These are phyloP conservation scores for Anastrepha obliqua DNA, from an alignment of 1,140 invertebrate species.

Conservation along the genomic window DNA sequence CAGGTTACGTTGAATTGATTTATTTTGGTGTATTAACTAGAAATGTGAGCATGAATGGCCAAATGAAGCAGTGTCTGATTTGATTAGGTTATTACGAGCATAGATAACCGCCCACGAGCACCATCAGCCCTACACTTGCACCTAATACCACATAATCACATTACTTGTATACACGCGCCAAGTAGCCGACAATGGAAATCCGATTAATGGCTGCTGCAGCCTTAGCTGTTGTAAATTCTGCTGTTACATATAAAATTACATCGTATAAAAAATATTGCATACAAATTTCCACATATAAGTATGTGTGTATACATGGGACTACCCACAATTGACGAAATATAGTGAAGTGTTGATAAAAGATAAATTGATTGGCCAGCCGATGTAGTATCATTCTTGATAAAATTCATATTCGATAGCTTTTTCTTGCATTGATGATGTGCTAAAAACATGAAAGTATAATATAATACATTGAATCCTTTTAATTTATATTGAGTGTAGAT, in stretches of 20 bases:
- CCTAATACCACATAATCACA: not conserved
- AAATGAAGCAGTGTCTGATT: conserved; percentile 43
- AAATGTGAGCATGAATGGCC: conserved; percentile 25
- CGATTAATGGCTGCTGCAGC: conserved; percentile 18
- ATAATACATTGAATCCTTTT: not conserved
- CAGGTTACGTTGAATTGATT: conserved; percentile 24
- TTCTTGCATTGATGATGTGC: conserved; percentile 16
- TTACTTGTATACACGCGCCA: conserved; percentile 4
- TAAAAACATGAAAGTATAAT: not conserved
- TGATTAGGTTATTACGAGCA: conserved; percentile 38
- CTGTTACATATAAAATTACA: not conserved
- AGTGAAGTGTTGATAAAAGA: not conserved
- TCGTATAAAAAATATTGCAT: not conserved
- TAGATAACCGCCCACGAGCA: not conserved
- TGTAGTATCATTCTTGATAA: not conserved
- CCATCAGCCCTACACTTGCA: not conserved
- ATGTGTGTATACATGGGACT: too few relatives aligned
- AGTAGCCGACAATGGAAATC: conserved; percentile 26
- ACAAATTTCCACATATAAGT: not conserved
- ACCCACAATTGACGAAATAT: too few relatives aligned
- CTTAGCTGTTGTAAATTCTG: not conserved
- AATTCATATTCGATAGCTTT: conserved; percentile 16
- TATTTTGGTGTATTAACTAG: conserved; percentile 49
- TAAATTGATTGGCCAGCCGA: not conserved
- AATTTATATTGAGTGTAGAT: not conserved